Base-by-base conservation (phyloP, 2,113 vertebrate genomes). In the Clarias batrachus region DNA sequence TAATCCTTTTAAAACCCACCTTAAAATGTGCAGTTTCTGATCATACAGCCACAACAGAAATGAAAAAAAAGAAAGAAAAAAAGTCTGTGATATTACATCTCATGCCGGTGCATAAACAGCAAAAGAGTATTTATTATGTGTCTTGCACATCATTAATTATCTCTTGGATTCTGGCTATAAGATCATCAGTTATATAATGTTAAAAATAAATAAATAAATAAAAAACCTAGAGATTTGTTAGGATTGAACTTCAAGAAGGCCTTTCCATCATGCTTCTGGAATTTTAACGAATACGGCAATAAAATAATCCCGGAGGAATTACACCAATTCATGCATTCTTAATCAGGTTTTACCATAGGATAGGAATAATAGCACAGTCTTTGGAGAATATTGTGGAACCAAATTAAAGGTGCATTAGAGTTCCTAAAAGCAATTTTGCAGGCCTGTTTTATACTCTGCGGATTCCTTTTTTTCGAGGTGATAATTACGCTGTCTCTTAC, bases 341-440 rank as follows among this genome's bases (percentile, higher is more conserved):
- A 59, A 60, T 80, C 17, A 80, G 17, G 56, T 80, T 27, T 80
- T 80, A 25, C 3, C 56, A 80, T 23, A 37, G 21, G 57, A 60
- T 37, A 17, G 56, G 78, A 23, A 60, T 80, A 37, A 80, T 23
- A 60, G 56, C 27, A 21, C 77, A 33, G 17, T 21, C 8, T 16
- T 33, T 59, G 77, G 56, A 33, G 54, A 79, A 59, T 57, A 33
- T 5, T 21, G 78, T 10, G n/a, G 30, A 80, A 59, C 78, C 3
- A 2, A 80, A 60, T 80, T 80, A 80, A 12, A 80, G 56, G 57
- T 37, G 27, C 37, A 80, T 37, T 80, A 33, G 27, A 33, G 30
- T 80, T 80, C 60, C 56, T 79, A 30, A 79, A 79, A 30, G 76
- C 76, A 79, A 78, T 78, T 60, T 33, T 33, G 27, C 56, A 60